Conservation (phyloP, 1,140 invertebrate genomes). For the Sminthurides bifidus region DNA sequence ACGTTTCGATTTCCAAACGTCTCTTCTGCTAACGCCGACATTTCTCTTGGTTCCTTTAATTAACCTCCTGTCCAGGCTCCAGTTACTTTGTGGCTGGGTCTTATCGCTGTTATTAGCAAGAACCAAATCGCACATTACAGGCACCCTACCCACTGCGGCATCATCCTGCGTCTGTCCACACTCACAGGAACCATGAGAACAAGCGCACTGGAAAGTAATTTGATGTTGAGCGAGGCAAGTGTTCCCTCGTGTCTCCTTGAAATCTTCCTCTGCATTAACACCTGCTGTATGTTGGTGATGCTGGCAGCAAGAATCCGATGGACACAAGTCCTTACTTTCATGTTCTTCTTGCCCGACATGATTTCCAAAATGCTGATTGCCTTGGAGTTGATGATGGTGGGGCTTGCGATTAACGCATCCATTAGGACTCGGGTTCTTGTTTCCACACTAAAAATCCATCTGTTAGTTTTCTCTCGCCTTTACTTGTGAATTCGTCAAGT, state of each 20-base stretch:
- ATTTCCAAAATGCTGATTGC: constrained; percentile 4
- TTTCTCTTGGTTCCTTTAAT: constrained; percentile 1
- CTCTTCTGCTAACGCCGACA: neutral
- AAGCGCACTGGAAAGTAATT: constrained; percentile 26
- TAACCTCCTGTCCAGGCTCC: constrained; percentile 17
- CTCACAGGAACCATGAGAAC: constrained; percentile 10
- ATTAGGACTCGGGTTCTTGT: too few relatives aligned
- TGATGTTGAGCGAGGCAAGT: constrained; percentile 18
- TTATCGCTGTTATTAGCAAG: constrained; percentile 19
- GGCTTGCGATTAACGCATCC: too few relatives aligned
- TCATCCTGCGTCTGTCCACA: constrained; percentile 2
- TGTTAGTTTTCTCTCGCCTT: constrained; percentile 2
- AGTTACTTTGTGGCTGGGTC: neutral
- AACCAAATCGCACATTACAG: constrained; percentile 28
- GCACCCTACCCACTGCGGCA: neutral
- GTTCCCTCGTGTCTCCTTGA: neutral
- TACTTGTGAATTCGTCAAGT: too few relatives aligned
- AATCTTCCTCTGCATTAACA: constrained; percentile 15
- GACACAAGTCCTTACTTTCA: constrained; percentile 7
- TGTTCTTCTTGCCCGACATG: constrained; percentile 5
- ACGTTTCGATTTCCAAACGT: constrained; percentile 9
- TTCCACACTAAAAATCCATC: constrained; percentile 3
- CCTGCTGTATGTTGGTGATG: too few relatives aligned
- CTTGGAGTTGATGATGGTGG: constrained; percentile 17
- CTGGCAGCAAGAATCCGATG: too few relatives aligned